Evolutionary conservation across 2,888 invertebrate species (phyloP), one percentile per base, ranked within the genome.

Genomic region (Ophioninae sp.): DNA sequence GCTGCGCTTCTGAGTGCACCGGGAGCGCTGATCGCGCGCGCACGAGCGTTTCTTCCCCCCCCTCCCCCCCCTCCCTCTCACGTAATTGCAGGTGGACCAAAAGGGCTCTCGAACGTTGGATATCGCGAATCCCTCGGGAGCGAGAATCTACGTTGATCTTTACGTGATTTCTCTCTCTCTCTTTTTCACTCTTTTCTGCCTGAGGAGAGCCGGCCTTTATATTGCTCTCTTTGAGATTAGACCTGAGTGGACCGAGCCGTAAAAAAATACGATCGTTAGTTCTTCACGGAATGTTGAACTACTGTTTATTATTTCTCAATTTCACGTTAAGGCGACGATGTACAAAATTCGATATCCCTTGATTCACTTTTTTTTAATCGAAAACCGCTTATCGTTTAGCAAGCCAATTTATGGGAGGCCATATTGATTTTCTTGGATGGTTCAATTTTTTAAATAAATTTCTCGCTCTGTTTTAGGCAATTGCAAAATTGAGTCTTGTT

Each of bases 31-130:
- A 80, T 79, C 81, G 65, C 71, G 79, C 79, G 81, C 80, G 74
- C 58, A 56, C 76, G 72, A 58, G 20, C 77, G 72, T 81, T 72
- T 74, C 63, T 84, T 73, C 3, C 61, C 61, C 81, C 59, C n/a
- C 63, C 81, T 73, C 3, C 61, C 61, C 81, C 59, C n/a, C n/a
- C n/a, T n/a, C n/a, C 79, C 82, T 83, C 85, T 83, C 83, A 80
- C 86, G 85, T 86, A 86, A 86, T 86, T 86, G 85, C 86, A 85
- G 86, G 86, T 86, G 83, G 84, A 85, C 80, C 81, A 77, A 78
- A 79, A 73, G 73, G 81, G 79, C 67, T 72, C 83, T 73, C 77
- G 59, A 68, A 75, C 79, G 75, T 68, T 68, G 79, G 73, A 81
- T 84, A 79, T 86, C 81, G 81, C 80, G 85, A 77, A 84, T 84